phyloP scores from a whole-genome alignment of 92 coral and sea anemone species.

The Meandrina meandrites region DNA sequence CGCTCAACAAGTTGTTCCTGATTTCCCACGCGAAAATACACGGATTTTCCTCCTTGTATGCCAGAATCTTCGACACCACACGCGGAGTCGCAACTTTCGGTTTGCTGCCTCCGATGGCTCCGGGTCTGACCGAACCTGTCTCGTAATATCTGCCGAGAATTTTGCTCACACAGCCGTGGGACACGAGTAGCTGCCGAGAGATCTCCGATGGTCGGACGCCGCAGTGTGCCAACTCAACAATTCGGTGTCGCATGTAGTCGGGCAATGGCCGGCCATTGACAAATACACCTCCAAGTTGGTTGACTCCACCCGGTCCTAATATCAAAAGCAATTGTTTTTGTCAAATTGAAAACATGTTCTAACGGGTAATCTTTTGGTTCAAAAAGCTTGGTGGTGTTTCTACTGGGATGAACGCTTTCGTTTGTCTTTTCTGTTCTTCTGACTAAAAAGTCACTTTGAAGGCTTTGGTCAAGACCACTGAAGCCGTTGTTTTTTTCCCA shows the following conservation, averaged over 20 bases:
- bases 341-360: neutral
- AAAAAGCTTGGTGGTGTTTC: neutral
- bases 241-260: conserved; percentile 99
- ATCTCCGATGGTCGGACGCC: conserved; percentile 99
- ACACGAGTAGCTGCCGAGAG: conserved; percentile 99
- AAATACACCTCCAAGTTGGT: conserved; percentile 99
- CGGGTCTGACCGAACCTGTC: conserved; percentile 98
- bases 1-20: conserved; percentile 87
- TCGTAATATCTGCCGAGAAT: conserved; percentile 98
- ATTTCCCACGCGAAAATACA: conserved; percentile 99
- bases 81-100: conserved; percentile 98
- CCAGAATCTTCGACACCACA: conserved; percentile 90
- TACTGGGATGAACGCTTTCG: neutral
- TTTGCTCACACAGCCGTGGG: conserved; percentile 99
- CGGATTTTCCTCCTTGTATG: conserved; percentile 95
- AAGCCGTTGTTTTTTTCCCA: too few species aligned
- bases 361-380: too few species aligned
- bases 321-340: neutral
- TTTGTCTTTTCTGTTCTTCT: neutral
- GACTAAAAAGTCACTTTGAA: too few species aligned
- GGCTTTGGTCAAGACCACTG: too few species aligned
- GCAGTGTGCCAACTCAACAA: conserved; percentile 99
- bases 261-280: conserved; percentile 99
- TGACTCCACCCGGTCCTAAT: conserved; percentile 99
- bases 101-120: conserved; percentile 98